A percentile compares a stretch with the other conserved stretches of the same genome.
phyloP scores from a whole-genome alignment of 2,888 invertebrate genomes.

The Bombylius discolor region DNA sequence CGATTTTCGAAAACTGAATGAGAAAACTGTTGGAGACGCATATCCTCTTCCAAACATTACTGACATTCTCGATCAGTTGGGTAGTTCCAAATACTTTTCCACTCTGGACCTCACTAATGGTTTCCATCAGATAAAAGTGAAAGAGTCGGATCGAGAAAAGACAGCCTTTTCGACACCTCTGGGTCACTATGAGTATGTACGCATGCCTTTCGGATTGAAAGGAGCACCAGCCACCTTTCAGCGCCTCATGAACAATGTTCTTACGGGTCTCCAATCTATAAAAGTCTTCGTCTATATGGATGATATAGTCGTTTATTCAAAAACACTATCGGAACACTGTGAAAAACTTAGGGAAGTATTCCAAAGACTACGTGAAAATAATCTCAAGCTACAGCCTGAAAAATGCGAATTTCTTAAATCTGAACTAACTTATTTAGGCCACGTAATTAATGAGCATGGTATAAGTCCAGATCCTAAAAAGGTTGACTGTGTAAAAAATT shows the following conservation, averaged over 20 bases:
- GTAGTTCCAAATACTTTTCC: neutral
- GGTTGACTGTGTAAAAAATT: neutral
- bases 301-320: conserved; percentile 23
- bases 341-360: conserved; percentile 16
- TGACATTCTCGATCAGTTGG: neutral
- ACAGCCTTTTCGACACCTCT: neutral
- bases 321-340: conserved; percentile 19
- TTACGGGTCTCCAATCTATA: conserved; percentile 28
- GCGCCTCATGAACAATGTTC: too few relatives aligned
- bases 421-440: conserved; percentile 17
- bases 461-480: conserved; percentile 8
- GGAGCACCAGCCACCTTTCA: too few relatives aligned
- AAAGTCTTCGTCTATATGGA: conserved; percentile 19
- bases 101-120: neutral
- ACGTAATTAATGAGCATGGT: conserved; percentile 20
- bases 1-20: neutral
- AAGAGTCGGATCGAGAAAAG: neutral
- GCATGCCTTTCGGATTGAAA: too few relatives aligned
- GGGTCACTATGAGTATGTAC: too few relatives aligned
- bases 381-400: conserved; percentile 18
- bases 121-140: neutral
- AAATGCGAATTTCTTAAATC: conserved; percentile 17
- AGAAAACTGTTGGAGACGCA: neutral
- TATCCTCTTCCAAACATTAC: neutral
- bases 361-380: conserved; percentile 12